Evolutionary conservation across 92 coral and sea anemone genomes (phyloP), one percentile per base, ranked within the genome.

Genomic region (Umimayanthus chanpuru): DNA sequence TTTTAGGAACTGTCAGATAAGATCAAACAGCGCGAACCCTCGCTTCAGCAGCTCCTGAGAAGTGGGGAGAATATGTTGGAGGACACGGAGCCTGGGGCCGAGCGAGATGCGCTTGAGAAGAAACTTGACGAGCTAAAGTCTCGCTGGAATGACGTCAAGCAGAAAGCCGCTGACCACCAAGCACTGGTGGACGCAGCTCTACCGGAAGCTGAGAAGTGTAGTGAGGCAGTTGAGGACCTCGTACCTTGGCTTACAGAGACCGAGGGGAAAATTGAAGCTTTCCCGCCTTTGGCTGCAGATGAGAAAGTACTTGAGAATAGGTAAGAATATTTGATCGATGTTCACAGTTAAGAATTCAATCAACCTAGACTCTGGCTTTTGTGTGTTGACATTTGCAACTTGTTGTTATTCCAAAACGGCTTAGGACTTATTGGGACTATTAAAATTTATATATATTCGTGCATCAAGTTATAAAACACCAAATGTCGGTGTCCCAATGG

Each of bases 41-140:
- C 94, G 25, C 94, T 92, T 81, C 93, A 92, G 32, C 96, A 94
- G 83, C 96, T 97, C 26, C 81, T 95, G 86, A 93, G 91, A 85
- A 92, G 92, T 70, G 99, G 99, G 74, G 90, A 86, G 72, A 84
- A 89, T 58, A 91, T 97, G 78, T 82, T 95, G 30, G 99, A 97
- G 86, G 89, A 89, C 86, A 92, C 97, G 47, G 97, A 95, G 30
- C 94, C 99, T 58, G 99, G 99, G 23, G 89, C 94, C 30, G 98
- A 97, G 84, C 92, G 91, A 82, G 97, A 97, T 67, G 94, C 85
- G 73, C 82, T 97, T 80, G 91, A 91, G 20, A 88, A 89, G 82
- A 95, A 95, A 90, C 93, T 97, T 30, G 85, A 92, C 77, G 93
- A 97, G 61, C 39, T 88, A 28, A 93, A 97, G 73, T 81, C 94